phyloP scores from a whole-genome alignment of 2,113 vertebrate genomes.

The Hydropotes inermis region DNA sequence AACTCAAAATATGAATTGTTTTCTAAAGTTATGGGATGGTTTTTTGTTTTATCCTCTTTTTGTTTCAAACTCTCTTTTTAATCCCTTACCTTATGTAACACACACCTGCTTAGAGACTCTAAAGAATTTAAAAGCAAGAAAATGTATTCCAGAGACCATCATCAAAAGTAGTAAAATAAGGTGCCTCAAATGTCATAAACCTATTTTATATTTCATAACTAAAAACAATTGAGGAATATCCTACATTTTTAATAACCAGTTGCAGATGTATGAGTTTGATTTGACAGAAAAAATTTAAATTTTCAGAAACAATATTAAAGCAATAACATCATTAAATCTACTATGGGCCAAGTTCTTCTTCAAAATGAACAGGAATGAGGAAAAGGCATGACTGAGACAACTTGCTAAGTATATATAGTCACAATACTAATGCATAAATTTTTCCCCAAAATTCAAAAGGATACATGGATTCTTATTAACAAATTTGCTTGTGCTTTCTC shows the following conservation, averaged over 20 bases:
- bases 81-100: neutral
- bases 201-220: neutral
- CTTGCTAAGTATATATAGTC: neutral
- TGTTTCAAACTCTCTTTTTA: neutral
- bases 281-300: neutral
- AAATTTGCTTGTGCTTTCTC: conserved; percentile 54
- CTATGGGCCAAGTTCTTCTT: neutral
- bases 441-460: neutral
- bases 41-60: neutral
- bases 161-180: conserved; percentile 11
- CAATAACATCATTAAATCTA: neutral
- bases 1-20: conserved; percentile 4
- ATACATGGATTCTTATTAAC: neutral
- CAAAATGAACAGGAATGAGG: neutral
- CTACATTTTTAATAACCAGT: neutral
- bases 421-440: neutral
- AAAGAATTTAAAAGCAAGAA: conserved; percentile 9
- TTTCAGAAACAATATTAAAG: conserved; percentile 6
- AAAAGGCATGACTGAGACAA: rapidly evolving
- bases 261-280: neutral
- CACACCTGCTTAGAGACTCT: neutral
- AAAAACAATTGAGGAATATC: neutral
- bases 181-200: neutral
- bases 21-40: neutral
- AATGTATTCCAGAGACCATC: neutral